Evolutionary conservation across 2,797 vertebrate species (phyloP).

Genomic region (Coracias cyanogaster): DNA sequence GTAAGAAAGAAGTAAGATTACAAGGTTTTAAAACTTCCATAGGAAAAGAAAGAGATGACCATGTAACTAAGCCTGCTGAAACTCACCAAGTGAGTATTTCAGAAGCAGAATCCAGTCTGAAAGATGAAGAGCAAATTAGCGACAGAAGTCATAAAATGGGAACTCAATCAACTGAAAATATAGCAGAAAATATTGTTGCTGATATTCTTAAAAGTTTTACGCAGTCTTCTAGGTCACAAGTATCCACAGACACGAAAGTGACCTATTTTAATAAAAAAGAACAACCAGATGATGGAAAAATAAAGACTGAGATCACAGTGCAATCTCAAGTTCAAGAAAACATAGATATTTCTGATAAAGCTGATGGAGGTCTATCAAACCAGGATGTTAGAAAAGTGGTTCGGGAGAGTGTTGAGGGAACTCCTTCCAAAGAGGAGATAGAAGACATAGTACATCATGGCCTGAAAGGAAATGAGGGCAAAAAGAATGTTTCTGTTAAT

Average conservation of each 20-base stretch:
- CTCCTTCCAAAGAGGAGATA: conserved; percentile 85
- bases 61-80: background rate
- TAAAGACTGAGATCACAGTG: conserved; percentile 88
- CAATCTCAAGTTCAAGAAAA: conserved; percentile 89
- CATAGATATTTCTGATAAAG: conserved; percentile 82
- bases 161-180: conserved; percentile 59
- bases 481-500: conserved; percentile 84
- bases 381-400: conserved; percentile 83
- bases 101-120: background rate
- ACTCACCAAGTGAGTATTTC: background rate
- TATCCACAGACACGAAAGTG: conserved; percentile 84
- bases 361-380: conserved; percentile 79
- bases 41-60: background rate
- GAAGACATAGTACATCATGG: conserved; percentile 85
- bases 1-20: background rate
- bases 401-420: conserved; percentile 82
- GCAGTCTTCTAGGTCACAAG: conserved; percentile 82
- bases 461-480: conserved; percentile 78
- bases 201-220: conserved; percentile 91
- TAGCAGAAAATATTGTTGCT: conserved; percentile 84
- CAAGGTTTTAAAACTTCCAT: background rate
- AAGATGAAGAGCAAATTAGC: background rate
- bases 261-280: conserved; percentile 86
- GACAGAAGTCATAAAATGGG: background rate
- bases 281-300: conserved; percentile 82